Percentiles rank a stretch among this genome's conserved stretches.
These are phyloP conservation scores for Hyppa rectilinea DNA, from an alignment of 2,888 invertebrate species.

Conservation along the genomic window DNA sequence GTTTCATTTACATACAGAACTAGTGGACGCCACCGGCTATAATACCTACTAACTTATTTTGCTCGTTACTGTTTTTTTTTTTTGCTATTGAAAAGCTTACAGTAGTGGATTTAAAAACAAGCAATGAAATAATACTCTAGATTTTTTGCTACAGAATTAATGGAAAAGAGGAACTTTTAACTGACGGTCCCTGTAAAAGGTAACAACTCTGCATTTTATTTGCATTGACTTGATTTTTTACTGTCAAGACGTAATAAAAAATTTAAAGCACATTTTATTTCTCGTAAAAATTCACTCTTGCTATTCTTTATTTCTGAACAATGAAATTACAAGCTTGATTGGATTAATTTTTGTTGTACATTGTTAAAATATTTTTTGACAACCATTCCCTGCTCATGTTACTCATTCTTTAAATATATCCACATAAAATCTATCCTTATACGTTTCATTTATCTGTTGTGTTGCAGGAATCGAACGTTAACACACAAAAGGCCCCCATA, in stretches of 20 bases:
- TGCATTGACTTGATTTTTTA: slow-evolving; percentile 40
- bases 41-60: no score
- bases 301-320: slow-evolving; percentile 35
- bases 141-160: no score
- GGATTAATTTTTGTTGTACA: slow-evolving; percentile 26
- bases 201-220: slow-evolving; percentile 39
- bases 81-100: no score
- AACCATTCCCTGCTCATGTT: background rate
- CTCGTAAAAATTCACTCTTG: slow-evolving; percentile 39
- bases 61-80: no score
- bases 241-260: slow-evolving; percentile 37
- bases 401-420: background rate
- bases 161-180: no score
- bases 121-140: background rate
- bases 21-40: no score
- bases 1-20: no score
- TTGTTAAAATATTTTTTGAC: background rate
- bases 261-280: slow-evolving; percentile 45
- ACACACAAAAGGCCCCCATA: background rate
- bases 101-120: no score
- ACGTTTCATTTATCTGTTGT: no score
- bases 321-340: slow-evolving; percentile 51
- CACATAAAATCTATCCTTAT: no score
- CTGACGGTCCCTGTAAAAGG: slow-evolving; percentile 2
- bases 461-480: background rate